A percentile compares a stretch with the other conserved stretches of the same genome.
Conservation (phyloP, 2,888 invertebrate species). For the Mechanitis mazaeus region DNA sequence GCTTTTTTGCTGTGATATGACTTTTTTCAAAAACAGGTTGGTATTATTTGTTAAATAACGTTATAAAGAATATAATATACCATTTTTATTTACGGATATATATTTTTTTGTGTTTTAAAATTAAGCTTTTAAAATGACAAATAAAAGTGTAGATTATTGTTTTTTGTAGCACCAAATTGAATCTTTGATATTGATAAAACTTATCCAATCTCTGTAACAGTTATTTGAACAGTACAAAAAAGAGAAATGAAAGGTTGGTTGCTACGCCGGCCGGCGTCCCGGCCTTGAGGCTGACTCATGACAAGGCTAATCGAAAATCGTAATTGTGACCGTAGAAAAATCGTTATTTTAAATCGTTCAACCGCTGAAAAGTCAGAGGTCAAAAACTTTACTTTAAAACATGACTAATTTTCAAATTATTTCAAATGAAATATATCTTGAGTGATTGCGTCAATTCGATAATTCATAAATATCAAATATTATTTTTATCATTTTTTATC, state of each 20-base stretch:
- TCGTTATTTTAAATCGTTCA: background rate
- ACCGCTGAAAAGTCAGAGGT: background rate
- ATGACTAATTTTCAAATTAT: too few relatives aligned
- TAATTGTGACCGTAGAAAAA: conserved; percentile 1
- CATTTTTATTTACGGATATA: too few relatives aligned
- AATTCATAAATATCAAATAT: too few relatives aligned
- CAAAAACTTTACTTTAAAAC: too few relatives aligned
- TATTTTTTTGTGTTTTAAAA: too few relatives aligned
- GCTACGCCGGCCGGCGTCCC: conserved; percentile 65
- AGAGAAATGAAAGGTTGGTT: conserved; percentile 48
- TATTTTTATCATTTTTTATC: background rate
- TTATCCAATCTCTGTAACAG: conserved; percentile 32
- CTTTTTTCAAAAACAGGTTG: too few relatives aligned
- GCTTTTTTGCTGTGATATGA: background rate
- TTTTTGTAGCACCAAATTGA: conserved; percentile 24
- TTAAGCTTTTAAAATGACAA: too few relatives aligned
- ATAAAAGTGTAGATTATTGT: too few relatives aligned
- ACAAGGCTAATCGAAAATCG: conserved; percentile 34
- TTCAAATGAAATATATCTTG: too few relatives aligned
- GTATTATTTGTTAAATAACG: too few relatives aligned
- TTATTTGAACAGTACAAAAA: conserved; percentile 50
- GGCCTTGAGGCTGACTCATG: conserved; percentile 49
- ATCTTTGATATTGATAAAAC: conserved; percentile 40
- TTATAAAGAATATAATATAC: too few relatives aligned
- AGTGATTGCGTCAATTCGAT: too few relatives aligned